Base-by-base conservation (phyloP, 2,888 invertebrate genomes). In the Griposia aprilina region DNA sequence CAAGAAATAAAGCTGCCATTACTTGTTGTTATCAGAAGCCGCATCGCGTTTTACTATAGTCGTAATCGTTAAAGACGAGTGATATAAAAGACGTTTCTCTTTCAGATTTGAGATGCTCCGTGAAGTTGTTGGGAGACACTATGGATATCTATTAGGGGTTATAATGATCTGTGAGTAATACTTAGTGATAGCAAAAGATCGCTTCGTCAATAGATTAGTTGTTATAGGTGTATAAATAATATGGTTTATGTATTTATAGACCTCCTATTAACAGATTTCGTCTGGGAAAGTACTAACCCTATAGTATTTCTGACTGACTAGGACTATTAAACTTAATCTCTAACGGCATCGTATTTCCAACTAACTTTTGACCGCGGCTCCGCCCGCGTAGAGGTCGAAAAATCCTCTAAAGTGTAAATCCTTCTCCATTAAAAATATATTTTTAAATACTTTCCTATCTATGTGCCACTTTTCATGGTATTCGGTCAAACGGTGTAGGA, bases 51-150 rank as follows among this genome's bases (percentile, higher is more conserved):
- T 88, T 80, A 90, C 85, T 90, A 76, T 87, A 74, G 80, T 90
- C 86, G 89, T 89, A 83, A 90, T 90, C 88, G 90, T 90, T 92
- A 90, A 92, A 88, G 79, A 83, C 81, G 86, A 90, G 88, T 86
- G 90, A 88, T 88, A 88, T 91, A 91, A 91, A 90, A 89, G 85
- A 82, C 83, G 87, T 78, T 83, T 66, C 82, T 80, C 67, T 90
- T 88, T 87, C 85, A 88, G 90, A 89, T 90, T 92, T 89, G 86
- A 74, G 83, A 81, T 80, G 82, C 63, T 85, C 15, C 62, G 71
- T 73, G 72, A 72, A 76, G 41, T 80, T 84, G 75, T 78, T 77
- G 55, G 50, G 62, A 50, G 55, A 2, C 11, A 70, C 65, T 60
- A 50, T 55, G 48, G 48, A 23, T 17, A 3, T 52, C 15, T 80